phyloP scores from a whole-genome alignment of 2,797 vertebrate species.

The Trichosurus vulpecula region DNA sequence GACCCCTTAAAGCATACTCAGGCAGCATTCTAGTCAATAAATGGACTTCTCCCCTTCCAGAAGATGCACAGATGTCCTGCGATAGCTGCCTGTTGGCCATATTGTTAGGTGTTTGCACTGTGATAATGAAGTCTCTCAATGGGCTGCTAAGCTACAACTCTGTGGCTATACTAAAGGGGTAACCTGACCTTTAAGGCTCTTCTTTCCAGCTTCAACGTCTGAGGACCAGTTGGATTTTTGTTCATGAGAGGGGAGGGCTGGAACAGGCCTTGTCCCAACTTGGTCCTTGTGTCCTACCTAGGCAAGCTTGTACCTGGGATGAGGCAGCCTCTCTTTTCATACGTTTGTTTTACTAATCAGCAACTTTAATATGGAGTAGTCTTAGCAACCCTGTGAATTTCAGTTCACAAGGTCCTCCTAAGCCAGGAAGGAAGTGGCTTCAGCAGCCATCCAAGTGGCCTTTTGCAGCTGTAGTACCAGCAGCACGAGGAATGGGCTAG shows the following conservation, averaged over 20 bases:
- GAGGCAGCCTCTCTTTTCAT: too few relatives aligned
- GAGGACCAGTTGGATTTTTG: not conserved
- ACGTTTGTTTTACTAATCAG: too few relatives aligned
- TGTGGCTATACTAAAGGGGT: not conserved
- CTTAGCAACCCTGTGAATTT: not conserved
- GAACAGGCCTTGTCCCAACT: not conserved
- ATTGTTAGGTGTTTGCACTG: not conserved
- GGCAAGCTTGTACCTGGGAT: not conserved
- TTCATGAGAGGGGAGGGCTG: too few relatives aligned
- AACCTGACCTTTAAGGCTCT: not conserved
- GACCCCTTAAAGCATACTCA: not conserved
- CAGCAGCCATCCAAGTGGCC: not conserved
- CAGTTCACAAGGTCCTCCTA: not conserved
- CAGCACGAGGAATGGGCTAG: not conserved
- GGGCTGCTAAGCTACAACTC: not conserved
- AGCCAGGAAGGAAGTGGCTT: not conserved
- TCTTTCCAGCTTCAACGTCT: not conserved
- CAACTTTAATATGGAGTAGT: too few relatives aligned
- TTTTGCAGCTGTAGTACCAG: not conserved
- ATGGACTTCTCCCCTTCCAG: not conserved
- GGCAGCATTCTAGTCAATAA: not conserved
- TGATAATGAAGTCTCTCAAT: not conserved
- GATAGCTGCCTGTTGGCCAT: not conserved
- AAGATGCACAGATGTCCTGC: not conserved
- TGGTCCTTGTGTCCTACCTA: not conserved